Percentiles rank a stretch among this genome's conserved stretches.
Conservation (phyloP, 1,140 invertebrate genomes). For the Chelonus insularis region DNA sequence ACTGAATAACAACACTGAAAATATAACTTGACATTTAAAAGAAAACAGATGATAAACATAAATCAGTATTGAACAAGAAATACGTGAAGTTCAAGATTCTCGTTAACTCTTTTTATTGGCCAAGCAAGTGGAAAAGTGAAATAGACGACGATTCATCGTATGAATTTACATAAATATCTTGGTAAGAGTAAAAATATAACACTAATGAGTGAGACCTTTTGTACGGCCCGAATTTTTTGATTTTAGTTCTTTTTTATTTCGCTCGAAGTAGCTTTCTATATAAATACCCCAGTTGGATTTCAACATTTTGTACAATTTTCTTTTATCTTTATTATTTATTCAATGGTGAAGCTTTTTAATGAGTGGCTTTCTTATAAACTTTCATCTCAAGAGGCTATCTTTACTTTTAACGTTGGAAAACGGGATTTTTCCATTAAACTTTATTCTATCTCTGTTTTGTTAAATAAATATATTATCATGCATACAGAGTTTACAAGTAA, state of each 20-base stretch:
- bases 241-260: too few relatives aligned
- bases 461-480: too few relatives aligned
- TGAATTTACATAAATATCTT: not conserved
- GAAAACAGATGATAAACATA: not conserved
- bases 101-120: not conserved
- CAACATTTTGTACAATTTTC: slow-evolving; percentile 11
- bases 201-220: not conserved
- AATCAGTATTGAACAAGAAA: not conserved
- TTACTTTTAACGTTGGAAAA: not conserved
- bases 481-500: too few relatives aligned
- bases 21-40: too few relatives aligned
- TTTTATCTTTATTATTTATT: slow-evolving; percentile 30
- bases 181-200: not conserved
- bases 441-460: not conserved
- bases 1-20: too few relatives aligned
- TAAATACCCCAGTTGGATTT: not conserved
- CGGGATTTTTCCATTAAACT: slow-evolving; percentile 1
- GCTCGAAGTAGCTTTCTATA: too few relatives aligned
- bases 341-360: slow-evolving; percentile 15
- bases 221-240: not conserved
- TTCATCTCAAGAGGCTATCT: slow-evolving; percentile 10
- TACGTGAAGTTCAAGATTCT: not conserved
- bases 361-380: slow-evolving; percentile 22
- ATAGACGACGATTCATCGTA: not conserved
- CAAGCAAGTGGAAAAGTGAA: not conserved